phyloP scores from a whole-genome alignment of 2,888 invertebrate species.

The Euzophera pinguis region DNA sequence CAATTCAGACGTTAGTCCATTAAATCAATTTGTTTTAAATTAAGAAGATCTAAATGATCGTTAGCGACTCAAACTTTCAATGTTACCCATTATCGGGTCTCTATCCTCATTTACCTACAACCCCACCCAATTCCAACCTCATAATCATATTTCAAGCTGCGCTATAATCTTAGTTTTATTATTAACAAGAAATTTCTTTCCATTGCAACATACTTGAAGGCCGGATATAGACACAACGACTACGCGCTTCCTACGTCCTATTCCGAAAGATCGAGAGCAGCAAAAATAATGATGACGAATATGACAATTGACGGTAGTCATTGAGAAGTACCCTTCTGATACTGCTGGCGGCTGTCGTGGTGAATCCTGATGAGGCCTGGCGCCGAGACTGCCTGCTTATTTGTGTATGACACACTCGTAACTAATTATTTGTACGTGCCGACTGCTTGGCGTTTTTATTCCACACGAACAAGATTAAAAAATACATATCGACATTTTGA shows the following conservation, averaged over 20 bases:
- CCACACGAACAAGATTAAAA: not conserved
- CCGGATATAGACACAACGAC: too few relatives aligned
- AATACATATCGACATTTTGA: too few relatives aligned
- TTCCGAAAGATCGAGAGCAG: not conserved
- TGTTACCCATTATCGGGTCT: too few relatives aligned
- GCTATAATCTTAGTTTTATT: too few relatives aligned
- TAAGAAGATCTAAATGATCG: not conserved
- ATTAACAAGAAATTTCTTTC: too few relatives aligned
- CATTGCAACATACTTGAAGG: too few relatives aligned
- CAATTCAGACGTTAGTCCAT: constrained; percentile 9
- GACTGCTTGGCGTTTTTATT: not conserved
- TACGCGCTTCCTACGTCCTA: not conserved
- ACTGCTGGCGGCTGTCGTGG: constrained; percentile 29
- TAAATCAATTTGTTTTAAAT: not conserved
- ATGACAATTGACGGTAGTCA: constrained; percentile 14
- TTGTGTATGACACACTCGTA: constrained; percentile 47
- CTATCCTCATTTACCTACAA: too few relatives aligned
- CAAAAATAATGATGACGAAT: constrained; percentile 7
- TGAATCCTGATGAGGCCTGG: constrained; percentile 63
- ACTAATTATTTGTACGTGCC: constrained; percentile 52
- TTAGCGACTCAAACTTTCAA: too few relatives aligned
- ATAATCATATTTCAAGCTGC: too few relatives aligned
- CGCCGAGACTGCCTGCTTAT: constrained; percentile 41
- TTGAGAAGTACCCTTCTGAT: constrained; percentile 22
- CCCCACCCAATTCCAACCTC: too few relatives aligned